Percentiles rank a stretch among this genome's conserved stretches.
phyloP scores from a whole-genome alignment of 2,888 invertebrate species.

The Lithophane ornitopus region DNA sequence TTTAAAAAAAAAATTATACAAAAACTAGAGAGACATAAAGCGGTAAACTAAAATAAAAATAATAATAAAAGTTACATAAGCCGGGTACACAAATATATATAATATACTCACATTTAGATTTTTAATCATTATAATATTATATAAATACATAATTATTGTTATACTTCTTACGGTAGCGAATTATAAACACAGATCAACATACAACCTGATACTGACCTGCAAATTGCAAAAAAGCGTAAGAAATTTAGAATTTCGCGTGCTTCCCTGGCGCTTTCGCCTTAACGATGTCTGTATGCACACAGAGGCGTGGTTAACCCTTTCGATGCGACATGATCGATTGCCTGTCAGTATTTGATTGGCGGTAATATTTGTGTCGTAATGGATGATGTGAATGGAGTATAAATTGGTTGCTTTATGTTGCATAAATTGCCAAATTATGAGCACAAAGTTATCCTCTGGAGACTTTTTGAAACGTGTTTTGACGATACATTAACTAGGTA shows the following conservation, averaged over 20 bases:
- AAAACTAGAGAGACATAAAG: no score
- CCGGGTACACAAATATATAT: no score
- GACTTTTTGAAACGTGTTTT: neutral
- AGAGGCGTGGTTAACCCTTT: slow-evolving; percentile 34
- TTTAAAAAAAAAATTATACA: no score
- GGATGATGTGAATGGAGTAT: neutral
- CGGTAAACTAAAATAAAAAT: no score
- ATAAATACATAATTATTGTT: no score
- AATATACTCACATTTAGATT: no score
- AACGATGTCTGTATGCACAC: slow-evolving; percentile 36
- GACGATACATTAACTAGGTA: no score
- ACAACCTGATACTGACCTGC: neutral
- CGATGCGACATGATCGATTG: slow-evolving; percentile 47
- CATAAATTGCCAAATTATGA: neutral
- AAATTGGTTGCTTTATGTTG: slow-evolving; percentile 11
- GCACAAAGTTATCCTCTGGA: neutral
- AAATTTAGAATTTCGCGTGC: neutral
- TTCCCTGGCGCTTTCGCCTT: neutral
- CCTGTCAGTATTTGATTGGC: slow-evolving; percentile 31
- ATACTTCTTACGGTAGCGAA: neutral
- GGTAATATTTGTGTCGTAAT: slow-evolving; percentile 42
- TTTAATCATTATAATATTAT: no score
- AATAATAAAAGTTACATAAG: no score
- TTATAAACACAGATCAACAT: no score
- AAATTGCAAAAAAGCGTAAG: neutral